Percentiles rank a stretch among this genome's conserved stretches.
These are phyloP conservation scores for Rhegmatorhina hoffmannsi DNA, from an alignment of 2,113 vertebrate genomes.

Conservation along the genomic window DNA sequence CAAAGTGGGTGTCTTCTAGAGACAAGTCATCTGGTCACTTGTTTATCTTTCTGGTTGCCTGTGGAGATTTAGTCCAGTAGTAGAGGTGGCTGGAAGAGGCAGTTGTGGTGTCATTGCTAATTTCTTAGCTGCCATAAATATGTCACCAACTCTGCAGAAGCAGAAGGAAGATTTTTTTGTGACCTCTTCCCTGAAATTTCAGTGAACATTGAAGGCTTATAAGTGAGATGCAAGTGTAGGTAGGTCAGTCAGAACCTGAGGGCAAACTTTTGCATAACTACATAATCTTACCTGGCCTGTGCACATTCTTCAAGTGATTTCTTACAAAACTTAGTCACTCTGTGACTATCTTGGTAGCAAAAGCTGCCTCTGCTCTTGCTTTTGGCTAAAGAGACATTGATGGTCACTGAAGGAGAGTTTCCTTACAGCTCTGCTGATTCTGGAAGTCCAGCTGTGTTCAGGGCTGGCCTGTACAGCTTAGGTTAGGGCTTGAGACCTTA, in stretches of 20 bases:
- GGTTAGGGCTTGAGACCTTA: not conserved
- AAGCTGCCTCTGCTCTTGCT: not conserved
- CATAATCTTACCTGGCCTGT: not conserved
- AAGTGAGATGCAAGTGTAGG: not conserved
- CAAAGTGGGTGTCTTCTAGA: not conserved
- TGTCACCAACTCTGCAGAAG: not conserved
- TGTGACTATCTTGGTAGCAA: not conserved
- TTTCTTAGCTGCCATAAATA: not conserved
- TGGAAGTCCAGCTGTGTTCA: not conserved
- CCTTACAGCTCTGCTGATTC: not conserved
- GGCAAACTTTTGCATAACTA: not conserved
- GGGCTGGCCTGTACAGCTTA: not conserved
- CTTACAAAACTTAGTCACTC: not conserved
- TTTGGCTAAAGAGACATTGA: not conserved
- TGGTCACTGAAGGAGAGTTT: not conserved
- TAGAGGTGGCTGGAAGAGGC: not conserved
- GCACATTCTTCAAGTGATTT: not conserved
- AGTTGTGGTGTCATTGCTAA: not conserved
- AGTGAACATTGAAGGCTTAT: not conserved
- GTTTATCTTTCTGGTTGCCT: not conserved
- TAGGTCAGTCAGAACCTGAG: rapidly evolving
- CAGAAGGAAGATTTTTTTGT: not conserved
- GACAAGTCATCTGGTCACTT: not conserved
- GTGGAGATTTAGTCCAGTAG: not conserved
- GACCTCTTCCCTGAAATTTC: not conserved